Conservation (phyloP, 1,140 invertebrate genomes). For the Protaetia brevitarsis region DNA sequence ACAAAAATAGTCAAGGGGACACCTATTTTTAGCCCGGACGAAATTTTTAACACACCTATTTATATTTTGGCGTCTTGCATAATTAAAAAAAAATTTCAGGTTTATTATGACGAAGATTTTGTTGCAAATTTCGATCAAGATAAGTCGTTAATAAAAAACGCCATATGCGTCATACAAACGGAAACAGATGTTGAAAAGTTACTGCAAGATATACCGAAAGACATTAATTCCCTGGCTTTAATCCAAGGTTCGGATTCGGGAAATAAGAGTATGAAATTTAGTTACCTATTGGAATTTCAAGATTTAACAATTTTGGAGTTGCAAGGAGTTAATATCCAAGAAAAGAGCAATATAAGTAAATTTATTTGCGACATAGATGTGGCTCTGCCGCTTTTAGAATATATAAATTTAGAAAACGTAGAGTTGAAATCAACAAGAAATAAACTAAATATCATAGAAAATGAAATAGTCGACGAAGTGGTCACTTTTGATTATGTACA, state of each 20-base stretch:
- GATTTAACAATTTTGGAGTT: slow-evolving; percentile 59
- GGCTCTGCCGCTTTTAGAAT: slow-evolving; percentile 46
- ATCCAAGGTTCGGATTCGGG: slow-evolving; percentile 50
- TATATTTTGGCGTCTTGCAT: no score
- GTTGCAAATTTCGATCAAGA: slow-evolving; percentile 36
- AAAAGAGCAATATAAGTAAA: slow-evolving; percentile 36
- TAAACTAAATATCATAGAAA: slow-evolving; percentile 41
- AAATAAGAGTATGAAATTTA: slow-evolving; percentile 54
- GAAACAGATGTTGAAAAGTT: slow-evolving; percentile 50
- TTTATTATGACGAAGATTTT: slow-evolving; percentile 43
- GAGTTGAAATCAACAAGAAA: slow-evolving; percentile 44
- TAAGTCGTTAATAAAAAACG: slow-evolving; percentile 53
- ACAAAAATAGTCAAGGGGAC: no score
- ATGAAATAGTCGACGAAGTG: slow-evolving; percentile 40
- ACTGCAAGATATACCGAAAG: slow-evolving; percentile 52
- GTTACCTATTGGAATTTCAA: slow-evolving; percentile 53
- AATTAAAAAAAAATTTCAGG: slow-evolving; percentile 42
- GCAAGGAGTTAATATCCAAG: slow-evolving; percentile 52
- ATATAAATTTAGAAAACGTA: slow-evolving; percentile 51
- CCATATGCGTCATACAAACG: slow-evolving; percentile 57
- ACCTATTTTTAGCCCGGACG: no score
- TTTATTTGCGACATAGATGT: slow-evolving; percentile 49
- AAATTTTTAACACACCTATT: no score
- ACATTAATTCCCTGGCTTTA: slow-evolving; percentile 55
- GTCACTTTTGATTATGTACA: slow-evolving; percentile 45